phyloP scores from a whole-genome alignment of 1,140 invertebrate species.

The Coelopa frigida region DNA sequence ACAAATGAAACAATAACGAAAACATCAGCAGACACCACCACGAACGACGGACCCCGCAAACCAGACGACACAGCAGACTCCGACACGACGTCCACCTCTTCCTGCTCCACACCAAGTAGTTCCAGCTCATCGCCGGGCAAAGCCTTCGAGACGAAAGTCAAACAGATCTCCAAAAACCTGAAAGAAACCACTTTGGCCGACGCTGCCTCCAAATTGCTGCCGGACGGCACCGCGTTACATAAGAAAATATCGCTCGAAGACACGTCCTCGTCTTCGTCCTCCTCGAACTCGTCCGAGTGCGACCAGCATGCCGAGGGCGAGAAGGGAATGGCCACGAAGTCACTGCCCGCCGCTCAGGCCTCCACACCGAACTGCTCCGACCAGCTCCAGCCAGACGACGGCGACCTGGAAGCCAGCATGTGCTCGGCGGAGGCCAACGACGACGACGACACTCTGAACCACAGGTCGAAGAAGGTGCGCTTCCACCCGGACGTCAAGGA shows the following conservation, averaged over 20 bases:
- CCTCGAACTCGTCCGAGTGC: not conserved
- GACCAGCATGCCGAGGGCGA: not conserved
- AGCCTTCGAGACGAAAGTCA: slow-evolving; percentile 35
- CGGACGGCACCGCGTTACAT: not conserved
- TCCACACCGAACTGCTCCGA: no score
- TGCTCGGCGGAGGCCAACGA: not conserved
- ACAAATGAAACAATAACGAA: slow-evolving; percentile 1
- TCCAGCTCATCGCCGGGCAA: slow-evolving; percentile 7
- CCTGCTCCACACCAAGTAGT: not conserved
- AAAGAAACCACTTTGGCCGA: slow-evolving; percentile 36
- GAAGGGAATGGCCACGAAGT: not conserved
- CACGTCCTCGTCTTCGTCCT: slow-evolving; percentile 1
- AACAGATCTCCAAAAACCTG: slow-evolving; percentile 37
- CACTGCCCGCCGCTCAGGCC: not conserved
- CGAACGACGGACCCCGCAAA: slow-evolving; percentile 7
- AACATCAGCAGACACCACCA: slow-evolving; percentile 12
- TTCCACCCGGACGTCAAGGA: slow-evolving; percentile 37
- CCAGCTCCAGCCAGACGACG: slow-evolving; percentile 4
- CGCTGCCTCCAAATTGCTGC: no score
- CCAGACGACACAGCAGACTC: no score
- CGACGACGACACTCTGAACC: slow-evolving; percentile 7
- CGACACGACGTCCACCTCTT: not conserved
- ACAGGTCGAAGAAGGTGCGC: slow-evolving; percentile 29
- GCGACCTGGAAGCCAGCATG: not conserved
- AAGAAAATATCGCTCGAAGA: slow-evolving; percentile 3